Conservation (phyloP, 2,113 vertebrate genomes). For the Bagarius yarrelli region DNA sequence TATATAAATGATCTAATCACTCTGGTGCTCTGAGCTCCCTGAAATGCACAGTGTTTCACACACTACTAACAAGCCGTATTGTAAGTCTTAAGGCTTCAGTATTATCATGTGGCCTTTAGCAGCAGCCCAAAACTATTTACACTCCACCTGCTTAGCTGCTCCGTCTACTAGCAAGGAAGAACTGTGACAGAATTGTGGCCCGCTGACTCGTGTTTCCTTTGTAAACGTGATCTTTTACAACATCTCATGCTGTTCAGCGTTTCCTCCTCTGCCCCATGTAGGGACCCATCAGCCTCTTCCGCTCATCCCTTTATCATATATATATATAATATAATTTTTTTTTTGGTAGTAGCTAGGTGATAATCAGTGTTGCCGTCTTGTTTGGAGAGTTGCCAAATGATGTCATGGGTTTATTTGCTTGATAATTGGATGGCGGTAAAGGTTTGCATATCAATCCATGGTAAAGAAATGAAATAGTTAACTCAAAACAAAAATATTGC, state of each 20-base stretch:
- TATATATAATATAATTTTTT: no score
- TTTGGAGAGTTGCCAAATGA: neutral
- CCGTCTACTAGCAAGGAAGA: neutral
- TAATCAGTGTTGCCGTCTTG: neutral
- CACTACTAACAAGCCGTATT: neutral
- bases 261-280: slow-evolving; percentile 14
- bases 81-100: neutral
- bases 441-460: neutral
- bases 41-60: neutral
- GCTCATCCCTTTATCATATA: slow-evolving; percentile 24
- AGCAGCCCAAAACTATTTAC: slow-evolving; percentile 31
- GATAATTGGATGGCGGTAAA: neutral
- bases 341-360: neutral
- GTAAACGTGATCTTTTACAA: neutral
- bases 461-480: neutral
- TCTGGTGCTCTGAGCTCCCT: neutral
- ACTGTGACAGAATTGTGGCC: slow-evolving; percentile 8
- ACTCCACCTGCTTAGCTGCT: slow-evolving; percentile 26
- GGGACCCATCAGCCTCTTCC: neutral
- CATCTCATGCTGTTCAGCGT: neutral
- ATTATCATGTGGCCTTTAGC: slow-evolving; percentile 7
- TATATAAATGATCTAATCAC: neutral
- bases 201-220: slow-evolving; percentile 20
- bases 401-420: neutral
- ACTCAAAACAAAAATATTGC: neutral